These are phyloP conservation scores for Drosophila glabriapex DNA, from an alignment of 2,888 invertebrate genomes.

Conservation along the genomic window DNA sequence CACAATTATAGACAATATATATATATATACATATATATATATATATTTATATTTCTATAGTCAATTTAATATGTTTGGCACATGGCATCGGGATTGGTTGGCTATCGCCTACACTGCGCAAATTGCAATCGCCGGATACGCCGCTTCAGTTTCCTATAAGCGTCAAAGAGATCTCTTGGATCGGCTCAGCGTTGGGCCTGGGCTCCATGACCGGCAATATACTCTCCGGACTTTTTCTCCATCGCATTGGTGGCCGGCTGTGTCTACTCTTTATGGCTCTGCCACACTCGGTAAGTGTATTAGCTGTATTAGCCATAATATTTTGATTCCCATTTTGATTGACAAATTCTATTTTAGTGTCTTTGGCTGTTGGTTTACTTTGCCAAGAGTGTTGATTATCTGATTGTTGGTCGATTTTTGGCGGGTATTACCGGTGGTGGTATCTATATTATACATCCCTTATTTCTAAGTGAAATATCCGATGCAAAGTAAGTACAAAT, in stretches of 20 bases:
- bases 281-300: slow-evolving; percentile 76
- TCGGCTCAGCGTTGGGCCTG: slow-evolving; percentile 80
- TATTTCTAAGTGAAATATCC: slow-evolving; percentile 75
- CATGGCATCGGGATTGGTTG: slow-evolving; percentile 84
- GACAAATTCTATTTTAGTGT: slow-evolving; percentile 44
- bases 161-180: slow-evolving; percentile 79
- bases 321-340: background rate
- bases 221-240: slow-evolving; percentile 65
- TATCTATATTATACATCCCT: slow-evolving; percentile 74
- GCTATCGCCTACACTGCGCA: slow-evolving; percentile 81
- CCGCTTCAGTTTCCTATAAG: slow-evolving; percentile 69
- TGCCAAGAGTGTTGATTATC: slow-evolving; percentile 61
- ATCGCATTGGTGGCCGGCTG: slow-evolving; percentile 74
- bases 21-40: too few relatives aligned
- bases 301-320: background rate
- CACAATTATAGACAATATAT: background rate
- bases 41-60: slow-evolving; percentile 47
- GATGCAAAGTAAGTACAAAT: slow-evolving; percentile 69
- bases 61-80: slow-evolving; percentile 80
- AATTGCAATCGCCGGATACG: slow-evolving; percentile 68
- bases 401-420: slow-evolving; percentile 69
- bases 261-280: slow-evolving; percentile 76
- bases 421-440: slow-evolving; percentile 78
- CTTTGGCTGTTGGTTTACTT: slow-evolving; percentile 72
- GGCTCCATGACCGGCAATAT: slow-evolving; percentile 81